phyloP scores from a whole-genome alignment of 2,113 vertebrate species.

The Mastomys natalensis region DNA sequence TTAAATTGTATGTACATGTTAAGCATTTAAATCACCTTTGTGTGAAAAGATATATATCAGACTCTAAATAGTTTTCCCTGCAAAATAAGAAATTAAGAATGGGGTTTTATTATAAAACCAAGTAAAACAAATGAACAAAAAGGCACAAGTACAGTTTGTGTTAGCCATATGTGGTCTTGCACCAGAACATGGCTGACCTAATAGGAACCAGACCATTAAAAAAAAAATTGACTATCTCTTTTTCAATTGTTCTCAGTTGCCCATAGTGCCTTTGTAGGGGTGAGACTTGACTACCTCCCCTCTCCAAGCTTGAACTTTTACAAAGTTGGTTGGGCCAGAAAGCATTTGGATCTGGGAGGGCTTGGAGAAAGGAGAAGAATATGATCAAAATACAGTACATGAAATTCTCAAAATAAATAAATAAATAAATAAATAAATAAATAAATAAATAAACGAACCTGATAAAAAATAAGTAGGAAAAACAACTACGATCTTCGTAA shows the following conservation, averaged over 20 bases:
- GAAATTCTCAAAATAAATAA: not conserved
- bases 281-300: not conserved
- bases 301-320: not conserved
- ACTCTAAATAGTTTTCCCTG: not conserved
- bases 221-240: not conserved
- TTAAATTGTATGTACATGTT: not conserved
- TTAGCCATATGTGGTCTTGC: not conserved
- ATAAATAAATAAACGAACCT: too few species aligned
- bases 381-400: not conserved
- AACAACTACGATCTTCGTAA: not conserved
- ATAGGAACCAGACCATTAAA: not conserved
- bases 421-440: too few species aligned
- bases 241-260: not conserved
- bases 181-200: not conserved
- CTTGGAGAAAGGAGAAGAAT: not conserved
- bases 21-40: conserved; percentile 14
- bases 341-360: not conserved
- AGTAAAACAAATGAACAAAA: not conserved
- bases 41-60: not conserved
- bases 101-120: not conserved
- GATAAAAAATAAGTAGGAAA: not conserved
- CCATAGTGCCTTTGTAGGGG: not conserved
- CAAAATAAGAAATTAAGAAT: not conserved
- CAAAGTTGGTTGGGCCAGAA: not conserved
- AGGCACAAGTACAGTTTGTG: not conserved